Base-by-base conservation (phyloP, 2,888 invertebrate species). In the Dolichopus griseipennis region DNA sequence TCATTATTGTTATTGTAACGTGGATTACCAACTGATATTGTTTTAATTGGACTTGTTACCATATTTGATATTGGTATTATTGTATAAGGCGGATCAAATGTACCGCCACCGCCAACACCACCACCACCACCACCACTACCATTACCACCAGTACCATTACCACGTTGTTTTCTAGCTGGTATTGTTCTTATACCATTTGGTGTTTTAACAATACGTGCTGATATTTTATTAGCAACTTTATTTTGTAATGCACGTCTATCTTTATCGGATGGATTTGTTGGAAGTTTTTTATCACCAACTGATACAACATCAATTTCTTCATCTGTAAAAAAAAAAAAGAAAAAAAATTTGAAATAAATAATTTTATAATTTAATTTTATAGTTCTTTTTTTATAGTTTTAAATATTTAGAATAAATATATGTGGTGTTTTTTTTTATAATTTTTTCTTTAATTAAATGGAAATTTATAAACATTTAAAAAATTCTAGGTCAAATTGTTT, bases 281-380 rank as follows among this genome's bases (percentile, higher is more conserved):
- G 90, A 66, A 90, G 78, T 74, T 75, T 78, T 71, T 82, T 83
- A 70, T 86, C 87, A 71, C 87, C 87, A 72, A 89, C 82, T 0
- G 90, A 88, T 67, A 91, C 92, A 67, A 92, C 93, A 78, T 93
- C 93, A 76, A 92, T 92, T 85, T 91, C 91, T 82, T 92, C 92
- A 72, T 81, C 81, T 80, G 75, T 65, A 75, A 74, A 71, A 69
- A 27, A 64, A 37, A 15, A 18, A n/a, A 52, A 52, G 15, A 52
- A 52, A 52, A 52, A 37, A 37, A 8, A 37, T 37, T 2, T 34
- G 34, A 34, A 37, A 5, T 27, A 37, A 37, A 37, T 34, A 7
- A 34, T 34, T 7, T 34, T 34, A 9, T 7, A 34, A 37, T 37
- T 37, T 37, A 37, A 1, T 18, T 7, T 52, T 1, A n/a, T n/a